Base-by-base conservation (phyloP, 2,113 vertebrate genomes). In the Athene cunicularia region DNA sequence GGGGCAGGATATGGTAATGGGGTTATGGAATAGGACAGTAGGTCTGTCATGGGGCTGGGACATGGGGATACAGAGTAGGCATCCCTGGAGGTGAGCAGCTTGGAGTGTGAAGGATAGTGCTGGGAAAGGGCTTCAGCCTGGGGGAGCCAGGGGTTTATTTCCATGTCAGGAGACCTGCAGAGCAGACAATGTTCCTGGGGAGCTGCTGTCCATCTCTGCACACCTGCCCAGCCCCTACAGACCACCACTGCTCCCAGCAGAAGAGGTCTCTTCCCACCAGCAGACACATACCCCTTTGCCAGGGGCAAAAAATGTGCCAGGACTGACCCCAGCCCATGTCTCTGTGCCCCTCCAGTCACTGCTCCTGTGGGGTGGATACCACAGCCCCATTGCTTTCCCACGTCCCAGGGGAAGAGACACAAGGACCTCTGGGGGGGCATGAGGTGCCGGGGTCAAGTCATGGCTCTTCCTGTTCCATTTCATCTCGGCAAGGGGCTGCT, bases 41-140 rank as follows among this genome's bases (percentile, higher is more conserved):
- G 12, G 43, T 63, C 64, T 72, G 66, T 11, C 39, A 43, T 1
- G 2, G 43, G 52, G 5, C 30, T 53, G 41, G 47, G 33, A 8
- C n/a, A 47, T 0, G 0, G 13, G 14, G 8, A 19, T 32, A 50
- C 14, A 20, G 19, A 21, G 11, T 1, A 77, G 11, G 8, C 41
- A 43, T 75, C 13, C 10, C 47, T 63, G 47, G 35, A 89, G 30
- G 14, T 14, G 14, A 79, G 21, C 20, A 72, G 0, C 37, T 33
- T 2, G 0, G 39, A 4, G 19, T 66, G 8, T 50, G 39, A 87
- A 26, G 37, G 5, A 12, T 39, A 73, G 26, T 73, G 12, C 12
- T 70, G 27, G 19, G 30, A 83, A 92, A 93, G 18, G 8, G 9
- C 16, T 64, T 86, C 39, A 64, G 4, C 32, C 13, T 52, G 9